A percentile compares a stretch with the other conserved stretches of the same genome.
Conservation (phyloP, 1,140 invertebrate genomes). For the Pachyrhynchus sulphureomaculatus region DNA sequence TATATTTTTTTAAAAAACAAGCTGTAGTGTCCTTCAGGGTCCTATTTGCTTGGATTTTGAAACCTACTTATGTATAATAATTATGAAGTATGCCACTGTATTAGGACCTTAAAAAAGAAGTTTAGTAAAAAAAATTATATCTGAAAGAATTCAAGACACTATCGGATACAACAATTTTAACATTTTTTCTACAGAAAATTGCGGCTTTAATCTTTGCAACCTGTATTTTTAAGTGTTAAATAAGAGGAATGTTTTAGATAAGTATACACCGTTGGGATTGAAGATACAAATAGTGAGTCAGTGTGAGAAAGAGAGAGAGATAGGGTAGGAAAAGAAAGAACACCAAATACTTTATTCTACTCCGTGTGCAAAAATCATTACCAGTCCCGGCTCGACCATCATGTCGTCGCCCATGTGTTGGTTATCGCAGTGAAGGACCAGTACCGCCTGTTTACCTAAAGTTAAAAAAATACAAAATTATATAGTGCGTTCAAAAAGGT, state of each 20-base stretch:
- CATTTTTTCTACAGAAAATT: too few species aligned
- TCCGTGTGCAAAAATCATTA: slow-evolving; percentile 98
- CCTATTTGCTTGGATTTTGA: too few species aligned
- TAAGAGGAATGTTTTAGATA: not conserved
- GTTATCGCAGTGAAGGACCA: slow-evolving; percentile 93
- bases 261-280: not conserved
- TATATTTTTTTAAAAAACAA: too few species aligned
- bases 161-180: too few species aligned
- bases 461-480: not conserved
- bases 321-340: not conserved
- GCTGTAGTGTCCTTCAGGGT: too few species aligned
- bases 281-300: too few species aligned
- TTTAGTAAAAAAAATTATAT: not conserved
- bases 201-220: not conserved
- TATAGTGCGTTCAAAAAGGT: not conserved
- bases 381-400: slow-evolving; percentile 94
- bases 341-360: slow-evolving; percentile 69
- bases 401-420: slow-evolving; percentile 92
- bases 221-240: not conserved
- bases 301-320: too few species aligned
- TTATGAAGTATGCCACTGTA: too few species aligned
- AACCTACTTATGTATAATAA: too few species aligned
- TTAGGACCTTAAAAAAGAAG: not conserved
- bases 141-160: too few species aligned
- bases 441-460: slow-evolving; percentile 89